Base-by-base conservation (phyloP, 2,797 vertebrate species). In the Buceros bicornis region DNA sequence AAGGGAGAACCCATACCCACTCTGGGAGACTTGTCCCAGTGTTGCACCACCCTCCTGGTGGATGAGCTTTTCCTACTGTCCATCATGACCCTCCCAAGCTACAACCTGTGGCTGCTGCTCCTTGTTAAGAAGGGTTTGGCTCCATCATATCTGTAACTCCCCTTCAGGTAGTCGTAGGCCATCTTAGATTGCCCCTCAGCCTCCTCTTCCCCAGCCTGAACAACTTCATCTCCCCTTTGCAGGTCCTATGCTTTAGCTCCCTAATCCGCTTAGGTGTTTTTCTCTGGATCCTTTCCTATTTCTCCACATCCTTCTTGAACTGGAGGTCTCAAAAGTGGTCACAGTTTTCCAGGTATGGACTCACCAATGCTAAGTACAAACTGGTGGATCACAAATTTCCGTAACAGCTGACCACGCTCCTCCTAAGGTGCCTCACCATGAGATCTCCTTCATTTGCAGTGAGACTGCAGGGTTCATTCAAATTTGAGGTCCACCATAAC, bases 331-430 rank as follows among this genome's bases (percentile, higher is more conserved):
- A 8, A 37, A 70, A 72, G 8, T 8, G 8, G 17, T 14, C 21
- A 13, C 22, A 40, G 48, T 17, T 31, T 80, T 86, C 40, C 82
- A 76, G 24, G 11, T 47, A 40, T 43, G 35, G 37, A 16, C 64
- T 16, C 43, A 54, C 11, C 43, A 58, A 37, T 1, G 1, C n/a
- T 0, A 0, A 42, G 8, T 31, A 60, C 33, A 35, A 26, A 51
- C 43, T 40, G 48, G 42, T 2, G 12, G 58, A 16, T 53, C 40
- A 66, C 3, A 25, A 7, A 29, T 67, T 53, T 53, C 50, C 3
- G 0, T 48, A 60, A 29, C 0, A 88, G 64, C 37, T 67, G 54
- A 28, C 54, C 45, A 7, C 0, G 2, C 21, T 71, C 8, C 61
- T 84, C 37, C 50, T 54, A 56, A 89, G 16, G 42, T 17, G 42